These are phyloP conservation scores for Graptemys geographica DNA, from an alignment of 2,797 vertebrate species.

Conservation along the genomic window DNA sequence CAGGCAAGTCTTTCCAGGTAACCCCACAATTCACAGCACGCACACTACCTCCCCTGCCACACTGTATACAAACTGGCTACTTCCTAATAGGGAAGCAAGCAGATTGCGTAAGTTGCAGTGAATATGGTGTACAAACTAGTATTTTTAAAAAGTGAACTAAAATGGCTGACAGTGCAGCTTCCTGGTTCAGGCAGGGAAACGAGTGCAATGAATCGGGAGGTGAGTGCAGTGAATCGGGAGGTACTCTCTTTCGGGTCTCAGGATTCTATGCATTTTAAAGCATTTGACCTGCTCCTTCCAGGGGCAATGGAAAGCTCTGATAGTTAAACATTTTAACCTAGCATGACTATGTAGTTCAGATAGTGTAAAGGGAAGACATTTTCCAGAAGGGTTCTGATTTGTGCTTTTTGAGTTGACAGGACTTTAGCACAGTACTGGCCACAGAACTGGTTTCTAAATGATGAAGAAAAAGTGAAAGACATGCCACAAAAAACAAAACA, in stretches of 20 bases:
- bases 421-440: neutral
- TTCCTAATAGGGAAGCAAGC: neutral
- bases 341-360: neutral
- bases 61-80: neutral
- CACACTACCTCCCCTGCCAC: neutral
- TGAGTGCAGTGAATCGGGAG: neutral
- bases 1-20: neutral
- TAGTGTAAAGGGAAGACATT: slow-evolving; percentile 7
- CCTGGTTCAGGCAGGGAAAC: neutral
- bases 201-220: neutral
- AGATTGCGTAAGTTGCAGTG: neutral
- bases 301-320: slow-evolving; percentile 14
- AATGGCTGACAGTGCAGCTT: neutral
- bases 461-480: slow-evolving; percentile 27
- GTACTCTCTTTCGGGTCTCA: neutral
- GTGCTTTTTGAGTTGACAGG: neutral
- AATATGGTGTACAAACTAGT: neutral
- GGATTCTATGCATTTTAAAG: slow-evolving; percentile 33
- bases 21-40: neutral
- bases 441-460: neutral
- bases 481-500: neutral
- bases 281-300: slow-evolving; percentile 59
- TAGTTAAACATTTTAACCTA: neutral
- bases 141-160: neutral
- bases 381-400: neutral